Conservation (phyloP, 2,797 vertebrate species). For the Cuculus canorus region DNA sequence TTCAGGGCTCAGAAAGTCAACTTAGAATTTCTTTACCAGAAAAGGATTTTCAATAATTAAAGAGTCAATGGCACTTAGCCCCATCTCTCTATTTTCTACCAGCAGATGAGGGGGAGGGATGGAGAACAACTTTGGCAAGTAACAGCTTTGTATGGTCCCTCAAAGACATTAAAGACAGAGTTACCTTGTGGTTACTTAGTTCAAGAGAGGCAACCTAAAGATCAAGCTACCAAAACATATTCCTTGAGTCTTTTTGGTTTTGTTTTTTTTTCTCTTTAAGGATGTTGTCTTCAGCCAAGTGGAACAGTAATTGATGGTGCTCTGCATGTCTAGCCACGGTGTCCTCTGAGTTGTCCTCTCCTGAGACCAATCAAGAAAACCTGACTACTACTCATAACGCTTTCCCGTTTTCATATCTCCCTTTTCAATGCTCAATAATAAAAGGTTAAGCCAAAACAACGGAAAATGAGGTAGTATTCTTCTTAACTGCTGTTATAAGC, state of each 20-base stretch:
- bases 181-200: background rate
- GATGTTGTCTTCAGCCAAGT: constrained; percentile 22
- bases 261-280: constrained; percentile 16
- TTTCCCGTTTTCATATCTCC: constrained; percentile 22
- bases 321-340: constrained; percentile 61
- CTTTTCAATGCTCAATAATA: constrained; percentile 23
- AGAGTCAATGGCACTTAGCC: background rate
- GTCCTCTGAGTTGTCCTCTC: constrained; percentile 62
- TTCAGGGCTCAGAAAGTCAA: background rate
- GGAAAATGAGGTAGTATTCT: background rate
- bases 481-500: background rate
- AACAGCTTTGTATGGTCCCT: background rate
- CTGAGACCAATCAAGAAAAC: constrained; percentile 70
- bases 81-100: background rate
- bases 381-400: background rate
- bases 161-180: background rate
- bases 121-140: background rate
- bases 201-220: background rate
- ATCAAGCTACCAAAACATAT: background rate
- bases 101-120: background rate
- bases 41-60: background rate
- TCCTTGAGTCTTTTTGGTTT: background rate
- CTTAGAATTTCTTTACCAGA: background rate
- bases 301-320: constrained; percentile 35
- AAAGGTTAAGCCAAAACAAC: constrained; percentile 53